Evolutionary conservation across 2,888 invertebrate species (phyloP).

Genomic region (Eubasilissa splendida): DNA sequence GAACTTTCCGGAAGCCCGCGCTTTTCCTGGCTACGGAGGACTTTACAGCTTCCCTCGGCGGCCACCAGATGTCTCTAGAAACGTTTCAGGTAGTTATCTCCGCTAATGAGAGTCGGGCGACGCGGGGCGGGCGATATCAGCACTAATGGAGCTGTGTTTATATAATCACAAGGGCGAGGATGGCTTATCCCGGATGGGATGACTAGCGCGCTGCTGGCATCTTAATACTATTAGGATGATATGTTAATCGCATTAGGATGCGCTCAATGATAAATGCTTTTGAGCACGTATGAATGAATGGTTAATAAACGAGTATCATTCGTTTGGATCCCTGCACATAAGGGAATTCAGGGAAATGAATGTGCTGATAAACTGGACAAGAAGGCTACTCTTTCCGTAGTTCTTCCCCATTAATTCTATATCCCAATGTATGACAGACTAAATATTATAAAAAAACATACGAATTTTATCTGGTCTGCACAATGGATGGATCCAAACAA

Average conservation of each 20-base stretch:
- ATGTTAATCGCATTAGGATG: conserved; percentile 8
- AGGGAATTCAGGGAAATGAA: no score
- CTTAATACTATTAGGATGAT: conserved; percentile 32
- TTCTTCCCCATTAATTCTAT: no score
- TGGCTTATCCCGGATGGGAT: not conserved
- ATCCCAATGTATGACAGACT: no score
- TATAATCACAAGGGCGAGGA: conserved; percentile 1
- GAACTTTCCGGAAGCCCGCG: conserved; percentile 30
- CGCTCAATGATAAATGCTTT: conserved; percentile 5
- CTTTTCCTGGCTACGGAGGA: conserved; percentile 20
- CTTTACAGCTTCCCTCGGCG: conserved; percentile 14
- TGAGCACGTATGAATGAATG: not conserved
- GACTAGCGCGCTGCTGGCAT: not conserved
- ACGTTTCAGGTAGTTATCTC: conserved; percentile 9
- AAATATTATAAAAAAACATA: no score
- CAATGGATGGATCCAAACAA: no score
- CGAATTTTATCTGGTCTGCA: no score
- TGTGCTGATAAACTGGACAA: no score
- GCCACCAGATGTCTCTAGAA: conserved; percentile 34
- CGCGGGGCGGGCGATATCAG: not conserved
- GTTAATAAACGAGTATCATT: no score
- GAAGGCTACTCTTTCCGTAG: no score
- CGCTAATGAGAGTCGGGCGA: conserved; percentile 21
- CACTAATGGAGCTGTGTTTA: not conserved
- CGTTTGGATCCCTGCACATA: no score